phyloP scores from a whole-genome alignment of 2,113 vertebrate species.

The Mustela lutreola region DNA sequence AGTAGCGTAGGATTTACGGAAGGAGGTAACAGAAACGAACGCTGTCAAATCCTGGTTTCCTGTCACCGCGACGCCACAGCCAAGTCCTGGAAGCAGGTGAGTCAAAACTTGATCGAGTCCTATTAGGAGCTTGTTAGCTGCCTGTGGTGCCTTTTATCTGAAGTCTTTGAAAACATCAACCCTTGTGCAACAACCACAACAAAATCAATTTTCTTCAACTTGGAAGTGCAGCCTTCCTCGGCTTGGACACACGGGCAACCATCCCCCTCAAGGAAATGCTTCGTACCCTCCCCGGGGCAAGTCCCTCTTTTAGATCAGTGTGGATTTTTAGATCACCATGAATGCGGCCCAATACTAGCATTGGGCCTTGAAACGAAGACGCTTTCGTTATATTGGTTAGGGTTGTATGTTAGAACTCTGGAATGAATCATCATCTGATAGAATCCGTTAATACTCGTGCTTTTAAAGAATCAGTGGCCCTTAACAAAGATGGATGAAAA shows the following conservation, averaged over 20 bases:
- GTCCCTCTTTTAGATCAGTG: slow-evolving; percentile 50
- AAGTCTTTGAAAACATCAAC: slow-evolving; percentile 59
- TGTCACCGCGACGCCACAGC: neutral
- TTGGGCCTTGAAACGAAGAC: neutral
- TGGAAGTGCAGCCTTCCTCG: slow-evolving; percentile 59
- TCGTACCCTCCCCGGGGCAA: neutral
- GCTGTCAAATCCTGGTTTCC: slow-evolving; percentile 38
- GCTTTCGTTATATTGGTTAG: neutral
- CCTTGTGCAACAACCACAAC: slow-evolving; percentile 21
- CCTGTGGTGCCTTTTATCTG: neutral
- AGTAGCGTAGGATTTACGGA: neutral
- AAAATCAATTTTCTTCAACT: slow-evolving; percentile 62
- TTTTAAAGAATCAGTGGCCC: slow-evolving; percentile 65
- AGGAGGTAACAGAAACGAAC: slow-evolving; percentile 36
- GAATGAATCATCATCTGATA: neutral
- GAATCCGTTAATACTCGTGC: slow-evolving; percentile 67
- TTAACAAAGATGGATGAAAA: slow-evolving; percentile 57
- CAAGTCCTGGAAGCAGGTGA: neutral
- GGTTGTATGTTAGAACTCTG: neutral
- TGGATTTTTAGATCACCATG: neutral
- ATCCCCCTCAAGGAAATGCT: slow-evolving; percentile 39
- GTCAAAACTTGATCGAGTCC: neutral
- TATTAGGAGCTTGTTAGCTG: slow-evolving; percentile 56
- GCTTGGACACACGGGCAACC: neutral
- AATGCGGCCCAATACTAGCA: neutral